These are phyloP conservation scores for Timema cristinae DNA, from an alignment of 2,888 invertebrate species.

Conservation along the genomic window DNA sequence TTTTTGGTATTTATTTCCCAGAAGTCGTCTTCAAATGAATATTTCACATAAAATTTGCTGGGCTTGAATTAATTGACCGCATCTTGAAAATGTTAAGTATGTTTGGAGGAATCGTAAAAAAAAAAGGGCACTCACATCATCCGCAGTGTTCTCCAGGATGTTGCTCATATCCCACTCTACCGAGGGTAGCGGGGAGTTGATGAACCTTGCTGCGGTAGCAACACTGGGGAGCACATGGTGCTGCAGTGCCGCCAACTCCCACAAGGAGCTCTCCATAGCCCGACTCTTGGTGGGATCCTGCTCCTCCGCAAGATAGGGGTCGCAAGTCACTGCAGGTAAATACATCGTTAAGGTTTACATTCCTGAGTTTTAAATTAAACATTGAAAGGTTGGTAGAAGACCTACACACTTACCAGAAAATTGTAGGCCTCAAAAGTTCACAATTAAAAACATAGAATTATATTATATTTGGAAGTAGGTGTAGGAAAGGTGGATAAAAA, in stretches of 20 bases:
- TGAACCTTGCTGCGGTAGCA: constrained; percentile 64
- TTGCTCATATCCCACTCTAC: constrained; percentile 66
- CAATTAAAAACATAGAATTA: background rate
- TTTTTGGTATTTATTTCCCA: too few relatives aligned
- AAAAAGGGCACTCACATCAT: constrained; percentile 49
- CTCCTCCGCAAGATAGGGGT: constrained; percentile 85
- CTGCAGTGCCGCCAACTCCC: constrained; percentile 84
- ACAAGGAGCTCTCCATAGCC: constrained; percentile 85
- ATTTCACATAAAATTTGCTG: constrained; percentile 2
- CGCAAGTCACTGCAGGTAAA: constrained; percentile 45
- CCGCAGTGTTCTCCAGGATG: constrained; percentile 60
- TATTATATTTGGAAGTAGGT: too few relatives aligned
- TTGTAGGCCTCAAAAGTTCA: background rate
- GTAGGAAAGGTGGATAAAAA: too few relatives aligned
- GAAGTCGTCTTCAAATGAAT: background rate
- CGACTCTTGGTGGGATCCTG: constrained; percentile 70
- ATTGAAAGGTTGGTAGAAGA: too few relatives aligned
- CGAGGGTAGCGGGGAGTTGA: constrained; percentile 61
- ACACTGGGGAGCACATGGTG: constrained; percentile 69
- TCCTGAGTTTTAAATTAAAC: background rate
- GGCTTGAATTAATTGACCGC: background rate
- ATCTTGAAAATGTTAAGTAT: background rate
- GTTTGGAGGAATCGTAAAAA: background rate
- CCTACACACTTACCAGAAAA: background rate
- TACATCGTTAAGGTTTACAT: constrained; percentile 11